Base-by-base conservation (phyloP, 2,888 invertebrate species). In the Camponotus fellah region DNA sequence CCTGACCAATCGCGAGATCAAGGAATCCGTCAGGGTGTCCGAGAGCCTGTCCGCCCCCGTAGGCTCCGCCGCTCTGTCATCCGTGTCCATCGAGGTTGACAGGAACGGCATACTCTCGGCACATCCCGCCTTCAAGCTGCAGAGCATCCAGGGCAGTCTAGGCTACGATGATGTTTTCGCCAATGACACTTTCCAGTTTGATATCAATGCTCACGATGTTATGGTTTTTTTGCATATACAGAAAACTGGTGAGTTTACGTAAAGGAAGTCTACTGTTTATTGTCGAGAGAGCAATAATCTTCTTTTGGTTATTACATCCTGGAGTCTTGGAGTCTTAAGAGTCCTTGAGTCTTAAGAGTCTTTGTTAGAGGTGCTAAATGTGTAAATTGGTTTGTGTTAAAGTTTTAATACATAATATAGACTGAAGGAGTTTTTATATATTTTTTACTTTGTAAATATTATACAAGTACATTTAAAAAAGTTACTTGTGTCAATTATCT, bases 161-260 rank as follows among this genome's bases (percentile, higher is more conserved):
- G 98, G 98, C 91, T 98, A 98, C 94, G 98, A 98, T 94, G 98
- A 98, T 95, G 97, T 98, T 92, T 96, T 98, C 81, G 91, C 92
- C 85, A 98, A 98, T 94, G 98, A 98, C 94, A 97, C 97, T 95
- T 98, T 98, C 95, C 96, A 97, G 92, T 98, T 98, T 95, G 98
- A 98, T 95, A 97, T 98, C 95, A 97, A 98, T 94, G 98, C 98
- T 14, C 98, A 98, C 93, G 99, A 99, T 95, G 99, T 99, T 82
- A 98, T 99, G 96, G 99, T 99, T 79, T 97, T 99, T 96, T 96
- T 99, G 90, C 99, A 99, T 95, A 99, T 99, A 95, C 99, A 99
- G 95, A 99, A 99, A 96, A 99, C 99, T 76, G 99, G 96, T 95
- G 89, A 92, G 92, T 75, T 21, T 17, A 10, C 10, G 4, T 17